Evolutionary conservation across 2,113 vertebrate species (phyloP), one percentile per base, ranked within the genome.

Genomic region (Eptatretus burgeri): DNA sequence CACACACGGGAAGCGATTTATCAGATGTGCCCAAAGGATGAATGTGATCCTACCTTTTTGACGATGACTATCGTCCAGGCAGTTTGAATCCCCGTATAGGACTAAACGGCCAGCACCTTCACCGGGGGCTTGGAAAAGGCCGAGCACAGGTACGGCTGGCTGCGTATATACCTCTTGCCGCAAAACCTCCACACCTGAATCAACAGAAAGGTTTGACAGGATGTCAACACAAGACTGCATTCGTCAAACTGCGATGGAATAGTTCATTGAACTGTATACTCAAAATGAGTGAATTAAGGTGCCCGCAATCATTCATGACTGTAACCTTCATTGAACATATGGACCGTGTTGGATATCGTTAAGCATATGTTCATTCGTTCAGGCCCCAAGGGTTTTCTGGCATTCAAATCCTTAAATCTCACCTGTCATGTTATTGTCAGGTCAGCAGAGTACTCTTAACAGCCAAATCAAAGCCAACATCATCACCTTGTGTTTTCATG

Each of bases 71-170:
- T 98, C 91, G 7, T 98, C 91, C 67, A 98, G 74, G 71, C 91
- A 98, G 66, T 98, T 98, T 1, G 91, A 98, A 67, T 98, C 91
- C 0, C 91, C 91, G 0, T 98, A 98, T 63, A 98, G 75, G 64
- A 81, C 84, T 1, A 98, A 84, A 1, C 89, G 81, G 13, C 91
- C 91, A 8, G 86, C 82, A 0, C 84, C 82, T 19, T 91, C 91
- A 0, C 76, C 77, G 1, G 82, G 82, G 5, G 81, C 82, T 73
- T 98, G 91, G 74, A 86, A 91, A 51, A 98, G 77, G 18, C 91
- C 91, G 64, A 98, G 73, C 70, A 98, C 79, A 66, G 89, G 84
- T 62, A 98, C 80, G 1, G 81, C 83, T 63, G 93, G 85, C 67
- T 93, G 77, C 10, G 89, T 67, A 9, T 80, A 78, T 0, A 84